These are phyloP conservation scores for Sternotherus odoratus DNA, from an alignment of 2,797 vertebrate genomes.

Conservation along the genomic window DNA sequence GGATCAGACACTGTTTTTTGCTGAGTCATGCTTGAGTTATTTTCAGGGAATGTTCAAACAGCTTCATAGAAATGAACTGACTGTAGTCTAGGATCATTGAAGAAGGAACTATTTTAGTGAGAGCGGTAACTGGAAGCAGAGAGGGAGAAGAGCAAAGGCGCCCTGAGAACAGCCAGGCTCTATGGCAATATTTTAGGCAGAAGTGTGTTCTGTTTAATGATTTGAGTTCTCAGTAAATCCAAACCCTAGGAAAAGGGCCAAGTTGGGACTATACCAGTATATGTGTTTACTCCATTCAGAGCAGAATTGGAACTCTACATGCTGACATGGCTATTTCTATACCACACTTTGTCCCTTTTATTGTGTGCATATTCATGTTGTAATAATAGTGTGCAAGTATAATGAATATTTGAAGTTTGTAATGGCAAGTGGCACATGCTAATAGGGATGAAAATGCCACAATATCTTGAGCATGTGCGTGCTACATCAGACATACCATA, in stretches of 20 bases:
- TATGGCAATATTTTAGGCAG: background rate
- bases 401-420: background rate
- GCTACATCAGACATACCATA: background rate
- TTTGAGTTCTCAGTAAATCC: background rate
- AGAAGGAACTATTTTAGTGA: background rate
- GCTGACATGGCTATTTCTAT: background rate
- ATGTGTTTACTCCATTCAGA: background rate
- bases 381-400: background rate
- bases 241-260: background rate
- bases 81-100: background rate
- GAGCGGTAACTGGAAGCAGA: background rate
- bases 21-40: background rate
- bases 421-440: accelerated
- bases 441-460: background rate
- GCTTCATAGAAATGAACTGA: background rate
- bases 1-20: background rate
- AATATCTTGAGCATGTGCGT: background rate
- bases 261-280: background rate
- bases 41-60: background rate
- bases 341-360: accelerated
- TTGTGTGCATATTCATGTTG: accelerated
- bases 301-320: background rate
- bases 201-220: background rate
- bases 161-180: background rate
- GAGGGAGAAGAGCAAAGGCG: background rate